A percentile compares a stretch with the other conserved stretches of the same genome.
These are phyloP conservation scores for Bucorvus abyssinicus DNA, from an alignment of 2,797 vertebrate genomes.

Conservation along the genomic window DNA sequence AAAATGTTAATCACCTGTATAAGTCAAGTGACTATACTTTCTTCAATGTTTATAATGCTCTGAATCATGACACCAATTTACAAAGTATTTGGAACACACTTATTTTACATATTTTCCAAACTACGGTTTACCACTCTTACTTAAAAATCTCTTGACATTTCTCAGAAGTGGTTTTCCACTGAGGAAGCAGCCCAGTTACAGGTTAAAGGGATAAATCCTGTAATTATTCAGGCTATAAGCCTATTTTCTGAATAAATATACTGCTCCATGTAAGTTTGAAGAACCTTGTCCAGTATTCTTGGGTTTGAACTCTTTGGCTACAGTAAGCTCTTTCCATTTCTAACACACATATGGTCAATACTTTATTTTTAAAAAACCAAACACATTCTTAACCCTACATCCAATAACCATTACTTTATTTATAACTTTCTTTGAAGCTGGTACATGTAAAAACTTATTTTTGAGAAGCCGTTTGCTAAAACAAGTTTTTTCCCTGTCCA, in stretches of 20 bases:
- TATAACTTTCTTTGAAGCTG: constrained; percentile 31
- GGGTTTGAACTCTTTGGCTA: neutral
- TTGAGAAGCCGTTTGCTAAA: constrained; percentile 20
- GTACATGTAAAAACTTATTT: neutral
- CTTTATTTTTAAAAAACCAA: neutral
- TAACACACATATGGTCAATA: neutral
- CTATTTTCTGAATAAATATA: neutral
- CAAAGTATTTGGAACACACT: neutral
- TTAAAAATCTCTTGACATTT: neutral
- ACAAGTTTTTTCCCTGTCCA: neutral
- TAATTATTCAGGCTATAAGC: neutral
- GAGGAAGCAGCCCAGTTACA: neutral
- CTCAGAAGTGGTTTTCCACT: neutral
- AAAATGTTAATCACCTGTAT: neutral
- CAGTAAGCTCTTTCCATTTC: neutral
- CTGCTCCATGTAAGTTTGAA: neutral
- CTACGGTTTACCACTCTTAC: neutral
- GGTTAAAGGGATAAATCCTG: neutral
- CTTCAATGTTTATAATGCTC: neutral
- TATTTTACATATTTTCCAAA: neutral
- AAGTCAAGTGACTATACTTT: neutral
- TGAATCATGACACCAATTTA: neutral
- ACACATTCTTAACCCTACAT: neutral
- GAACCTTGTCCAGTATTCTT: neutral
- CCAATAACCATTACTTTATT: neutral